Evolutionary conservation across 1,140 invertebrate genomes (phyloP).

Genomic region (Eumeta japonica): DNA sequence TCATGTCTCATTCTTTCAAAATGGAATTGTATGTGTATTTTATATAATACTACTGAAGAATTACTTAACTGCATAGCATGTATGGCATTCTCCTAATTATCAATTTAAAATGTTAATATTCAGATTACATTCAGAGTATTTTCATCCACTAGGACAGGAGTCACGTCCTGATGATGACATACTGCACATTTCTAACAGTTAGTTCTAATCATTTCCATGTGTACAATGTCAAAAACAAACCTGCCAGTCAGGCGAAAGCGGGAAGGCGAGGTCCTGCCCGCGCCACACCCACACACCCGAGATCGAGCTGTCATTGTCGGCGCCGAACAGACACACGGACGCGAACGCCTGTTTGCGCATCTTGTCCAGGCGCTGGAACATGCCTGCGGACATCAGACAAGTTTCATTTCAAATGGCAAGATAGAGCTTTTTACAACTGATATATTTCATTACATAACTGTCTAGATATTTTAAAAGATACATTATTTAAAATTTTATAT

Average conservation of each 20-base stretch:
- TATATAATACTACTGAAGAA: too few relatives aligned
- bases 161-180: too few relatives aligned
- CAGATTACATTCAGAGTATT: too few relatives aligned
- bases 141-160: too few relatives aligned
- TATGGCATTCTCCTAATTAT: too few relatives aligned
- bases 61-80: too few relatives aligned
- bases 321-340: constrained; percentile 90
- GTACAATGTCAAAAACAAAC: too few relatives aligned
- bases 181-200: too few relatives aligned
- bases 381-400: constrained; percentile 58
- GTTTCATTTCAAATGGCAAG: constrained; percentile 1
- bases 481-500: neutral
- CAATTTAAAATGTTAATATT: too few relatives aligned
- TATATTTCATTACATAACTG: neutral
- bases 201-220: too few relatives aligned
- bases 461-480: neutral
- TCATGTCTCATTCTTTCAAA: too few relatives aligned
- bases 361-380: constrained; percentile 98
- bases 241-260: constrained; percentile 86
- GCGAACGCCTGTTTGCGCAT: constrained; percentile 96
- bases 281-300: constrained; percentile 97
- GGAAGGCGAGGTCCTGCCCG: constrained; percentile 91
- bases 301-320: constrained; percentile 89
- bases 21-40: too few relatives aligned
- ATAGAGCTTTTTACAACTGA: neutral